phyloP scores from a whole-genome alignment of 2,113 vertebrate genomes.

The Oenanthe oenanthe region DNA sequence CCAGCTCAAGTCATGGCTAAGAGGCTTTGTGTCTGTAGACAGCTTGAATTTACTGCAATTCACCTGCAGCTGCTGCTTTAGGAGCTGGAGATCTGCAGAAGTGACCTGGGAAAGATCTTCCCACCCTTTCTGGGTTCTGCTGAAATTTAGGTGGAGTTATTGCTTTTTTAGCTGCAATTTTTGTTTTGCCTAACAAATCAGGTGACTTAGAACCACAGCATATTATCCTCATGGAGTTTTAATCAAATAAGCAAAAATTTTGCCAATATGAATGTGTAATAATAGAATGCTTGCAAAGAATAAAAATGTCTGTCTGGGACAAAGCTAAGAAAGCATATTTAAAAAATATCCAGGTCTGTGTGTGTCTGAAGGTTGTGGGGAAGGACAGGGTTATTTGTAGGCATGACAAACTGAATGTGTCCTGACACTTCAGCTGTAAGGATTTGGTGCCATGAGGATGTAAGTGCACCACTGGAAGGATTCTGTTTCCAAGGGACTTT shows the following conservation, averaged over 20 bases:
- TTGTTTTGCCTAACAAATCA: neutral
- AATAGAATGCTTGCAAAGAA: neutral
- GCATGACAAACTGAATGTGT: neutral
- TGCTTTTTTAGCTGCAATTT: neutral
- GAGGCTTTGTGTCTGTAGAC: neutral
- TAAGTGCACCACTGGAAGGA: neutral
- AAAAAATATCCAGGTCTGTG: neutral
- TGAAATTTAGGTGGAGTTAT: neutral
- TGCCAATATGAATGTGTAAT: neutral
- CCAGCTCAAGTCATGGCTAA: neutral
- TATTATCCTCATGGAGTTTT: neutral
- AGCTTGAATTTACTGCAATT: neutral
- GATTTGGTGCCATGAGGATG: neutral
- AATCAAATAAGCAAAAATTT: neutral
- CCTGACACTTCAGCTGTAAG: fast-evolving
- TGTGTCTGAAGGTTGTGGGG: neutral
- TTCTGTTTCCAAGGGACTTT: neutral
- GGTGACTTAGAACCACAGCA: neutral
- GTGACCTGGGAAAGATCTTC: neutral
- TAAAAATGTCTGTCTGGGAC: neutral
- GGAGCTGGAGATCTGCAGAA: neutral
- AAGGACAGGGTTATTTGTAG: neutral
- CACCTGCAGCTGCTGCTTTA: neutral
- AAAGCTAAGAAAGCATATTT: neutral
- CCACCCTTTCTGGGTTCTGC: neutral